These are phyloP conservation scores for Aphyosemion australe DNA, from an alignment of 2,113 vertebrate species.

Conservation along the genomic window DNA sequence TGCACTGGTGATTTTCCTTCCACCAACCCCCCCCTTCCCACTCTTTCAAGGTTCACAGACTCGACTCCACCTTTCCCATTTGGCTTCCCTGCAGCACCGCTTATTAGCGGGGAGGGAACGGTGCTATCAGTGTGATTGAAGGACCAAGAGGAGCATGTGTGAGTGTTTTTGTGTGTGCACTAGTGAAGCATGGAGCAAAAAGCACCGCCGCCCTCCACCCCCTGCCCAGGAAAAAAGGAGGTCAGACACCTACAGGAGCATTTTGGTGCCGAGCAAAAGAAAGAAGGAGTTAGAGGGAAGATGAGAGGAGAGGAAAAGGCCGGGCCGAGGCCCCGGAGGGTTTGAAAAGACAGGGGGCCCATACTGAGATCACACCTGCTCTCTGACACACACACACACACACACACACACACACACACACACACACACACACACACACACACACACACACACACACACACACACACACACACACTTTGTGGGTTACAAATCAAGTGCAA, in stretches of 20 bases:
- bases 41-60: conserved; percentile 81
- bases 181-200: conserved; percentile 71
- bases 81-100: conserved; percentile 75
- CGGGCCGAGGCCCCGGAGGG: conserved; percentile 41
- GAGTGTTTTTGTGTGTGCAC: conserved; percentile 57
- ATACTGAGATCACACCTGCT: conserved; percentile 68
- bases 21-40: neutral
- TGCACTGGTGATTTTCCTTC: conserved; percentile 39
- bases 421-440: conserved; percentile 27
- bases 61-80: conserved; percentile 80
- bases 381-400: conserved; percentile 30
- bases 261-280: conserved; percentile 64
- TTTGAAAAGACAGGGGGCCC: conserved; percentile 63
- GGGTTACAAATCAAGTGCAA: conserved; percentile 43
- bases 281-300: conserved; percentile 61
- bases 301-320: conserved; percentile 58
- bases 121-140: conserved; percentile 82
- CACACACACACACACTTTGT: conserved; percentile 25
- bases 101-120: conserved; percentile 82
- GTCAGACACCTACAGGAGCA: conserved; percentile 66
- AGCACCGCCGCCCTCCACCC: neutral
- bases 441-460: conserved; percentile 25
- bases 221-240: conserved; percentile 57
- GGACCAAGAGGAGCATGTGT: conserved; percentile 52
- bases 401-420: conserved; percentile 26